These are phyloP conservation scores for Huso huso DNA, from an alignment of 2,797 vertebrate genomes.

Conservation along the genomic window DNA sequence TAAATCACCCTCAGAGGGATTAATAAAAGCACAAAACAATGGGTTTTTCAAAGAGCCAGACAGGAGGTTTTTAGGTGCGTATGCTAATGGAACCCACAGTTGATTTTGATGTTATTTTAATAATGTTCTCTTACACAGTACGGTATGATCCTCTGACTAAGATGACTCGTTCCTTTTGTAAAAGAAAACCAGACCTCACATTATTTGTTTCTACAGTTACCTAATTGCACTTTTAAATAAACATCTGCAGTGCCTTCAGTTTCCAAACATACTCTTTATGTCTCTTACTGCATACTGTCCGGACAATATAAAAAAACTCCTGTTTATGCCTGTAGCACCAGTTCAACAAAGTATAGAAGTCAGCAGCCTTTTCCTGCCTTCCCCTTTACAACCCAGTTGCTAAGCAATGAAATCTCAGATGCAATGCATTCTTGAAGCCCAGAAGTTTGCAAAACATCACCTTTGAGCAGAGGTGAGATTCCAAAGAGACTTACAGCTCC, in stretches of 20 bases:
- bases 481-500: no score
- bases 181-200: no score
- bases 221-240: no score
- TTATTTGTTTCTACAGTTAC: no score
- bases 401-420: slow-evolving; percentile 71
- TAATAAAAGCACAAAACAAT: not conserved
- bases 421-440: slow-evolving; percentile 43
- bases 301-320: not conserved
- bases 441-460: no score
- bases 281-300: not conserved
- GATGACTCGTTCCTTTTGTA: no score
- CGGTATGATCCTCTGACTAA: no score
- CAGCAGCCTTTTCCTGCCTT: slow-evolving; percentile 32
- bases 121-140: not conserved
- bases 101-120: not conserved
- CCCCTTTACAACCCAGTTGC: slow-evolving; percentile 64
- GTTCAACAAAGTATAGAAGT: slow-evolving; percentile 19
- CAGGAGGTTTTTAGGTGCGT: not conserved
- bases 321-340: slow-evolving; percentile 25
- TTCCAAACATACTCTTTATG: no score
- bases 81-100: not conserved
- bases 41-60: not conserved
- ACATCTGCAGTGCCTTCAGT: no score
- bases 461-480: no score
- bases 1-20: not conserved